Conservation (phyloP, 2,888 invertebrate genomes). For the Prenolepis imparis region DNA sequence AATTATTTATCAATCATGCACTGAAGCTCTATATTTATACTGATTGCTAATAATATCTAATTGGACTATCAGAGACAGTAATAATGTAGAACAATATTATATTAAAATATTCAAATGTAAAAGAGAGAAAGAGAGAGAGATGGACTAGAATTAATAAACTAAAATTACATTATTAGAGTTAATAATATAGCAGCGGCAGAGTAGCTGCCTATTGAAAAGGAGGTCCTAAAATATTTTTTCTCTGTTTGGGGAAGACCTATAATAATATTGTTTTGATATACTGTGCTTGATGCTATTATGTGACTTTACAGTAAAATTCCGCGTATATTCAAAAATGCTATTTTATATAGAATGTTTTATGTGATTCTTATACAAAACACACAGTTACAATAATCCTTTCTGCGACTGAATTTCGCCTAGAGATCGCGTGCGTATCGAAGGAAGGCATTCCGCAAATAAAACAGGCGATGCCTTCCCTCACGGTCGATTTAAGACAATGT, state of each 20-base stretch:
- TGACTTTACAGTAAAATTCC: not conserved
- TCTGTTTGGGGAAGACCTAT: not conserved
- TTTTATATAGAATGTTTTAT: not conserved
- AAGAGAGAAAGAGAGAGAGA: not conserved
- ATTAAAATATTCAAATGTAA: not conserved
- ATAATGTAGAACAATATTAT: slow-evolving; percentile 1
- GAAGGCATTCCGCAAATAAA: slow-evolving; percentile 37
- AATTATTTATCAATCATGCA: not conserved
- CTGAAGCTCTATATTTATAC: no score
- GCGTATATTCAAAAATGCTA: not conserved
- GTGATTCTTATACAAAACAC: not conserved
- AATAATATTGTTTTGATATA: not conserved
- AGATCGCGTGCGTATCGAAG: slow-evolving; percentile 41
- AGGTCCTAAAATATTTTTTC: no score
- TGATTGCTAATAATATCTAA: not conserved
- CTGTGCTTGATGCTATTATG: not conserved
- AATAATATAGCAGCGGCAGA: no score
- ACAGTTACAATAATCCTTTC: not conserved
- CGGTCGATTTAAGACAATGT: slow-evolving; percentile 26
- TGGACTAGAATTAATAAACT: not conserved
- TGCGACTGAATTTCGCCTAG: slow-evolving; percentile 2
- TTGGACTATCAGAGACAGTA: not conserved
- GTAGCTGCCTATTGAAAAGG: no score
- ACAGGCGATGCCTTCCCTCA: slow-evolving; percentile 15
- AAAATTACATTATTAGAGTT: not conserved